Evolutionary conservation across 1,140 invertebrate genomes (phyloP).

Genomic region (Plectrocnemia conspersa): DNA sequence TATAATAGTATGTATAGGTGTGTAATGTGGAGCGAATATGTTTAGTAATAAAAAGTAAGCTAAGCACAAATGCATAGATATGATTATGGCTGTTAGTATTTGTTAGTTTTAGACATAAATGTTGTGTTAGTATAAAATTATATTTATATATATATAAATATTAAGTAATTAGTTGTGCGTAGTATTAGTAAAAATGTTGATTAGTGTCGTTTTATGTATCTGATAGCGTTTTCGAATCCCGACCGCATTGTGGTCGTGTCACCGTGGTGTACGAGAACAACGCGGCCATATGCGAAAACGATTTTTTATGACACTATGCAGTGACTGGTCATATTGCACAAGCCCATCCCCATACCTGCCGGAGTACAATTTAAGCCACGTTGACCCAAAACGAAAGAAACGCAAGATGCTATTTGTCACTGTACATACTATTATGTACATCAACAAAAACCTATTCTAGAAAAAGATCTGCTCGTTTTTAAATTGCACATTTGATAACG

Average conservation of each 20-base stretch:
- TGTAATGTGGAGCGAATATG: slow-evolving; percentile 9
- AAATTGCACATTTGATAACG: too few relatives aligned
- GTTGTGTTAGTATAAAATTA: neutral
- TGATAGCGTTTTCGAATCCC: neutral
- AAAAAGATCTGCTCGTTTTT: too few relatives aligned
- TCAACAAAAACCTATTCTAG: too few relatives aligned
- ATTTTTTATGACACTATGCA: slow-evolving; percentile 42
- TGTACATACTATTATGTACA: too few relatives aligned
- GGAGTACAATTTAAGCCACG: slow-evolving; percentile 51
- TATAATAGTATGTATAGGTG: too few relatives aligned
- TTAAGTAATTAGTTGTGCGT: slow-evolving; percentile 11
- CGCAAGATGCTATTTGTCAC: too few relatives aligned
- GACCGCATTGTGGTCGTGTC: neutral
- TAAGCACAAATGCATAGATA: slow-evolving; percentile 30
- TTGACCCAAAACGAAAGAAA: too few relatives aligned
- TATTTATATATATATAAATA: neutral
- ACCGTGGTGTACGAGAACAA: neutral
- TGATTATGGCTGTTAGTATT: slow-evolving; percentile 16
- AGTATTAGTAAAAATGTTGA: slow-evolving; percentile 19
- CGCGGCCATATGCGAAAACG: slow-evolving; percentile 1
- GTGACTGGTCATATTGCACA: slow-evolving; percentile 62
- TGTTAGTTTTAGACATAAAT: neutral
- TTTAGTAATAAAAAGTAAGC: slow-evolving; percentile 30
- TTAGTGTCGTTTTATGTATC: slow-evolving; percentile 8
- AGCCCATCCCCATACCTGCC: slow-evolving; percentile 55